Base-by-base conservation (phyloP, 2,888 invertebrate genomes). In the Standfussiana lucernea region DNA sequence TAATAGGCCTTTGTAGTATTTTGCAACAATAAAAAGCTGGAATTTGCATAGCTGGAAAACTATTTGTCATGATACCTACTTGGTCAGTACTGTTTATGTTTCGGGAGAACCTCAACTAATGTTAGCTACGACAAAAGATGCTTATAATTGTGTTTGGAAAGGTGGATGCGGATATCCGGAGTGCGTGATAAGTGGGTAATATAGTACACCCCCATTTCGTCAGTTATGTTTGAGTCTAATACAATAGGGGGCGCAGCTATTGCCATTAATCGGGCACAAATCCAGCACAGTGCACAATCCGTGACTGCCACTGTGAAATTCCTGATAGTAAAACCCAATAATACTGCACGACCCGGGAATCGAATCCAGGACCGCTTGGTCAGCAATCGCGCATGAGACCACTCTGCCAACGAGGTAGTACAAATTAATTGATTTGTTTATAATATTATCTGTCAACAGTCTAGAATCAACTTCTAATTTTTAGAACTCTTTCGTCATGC, bases 1-100 rank as follows among this genome's bases (percentile, higher is more conserved):
- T 78, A 47, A 78, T 72, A 45, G 53, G 21, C 62, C 37, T 70
- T 78, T 80, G 73, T 80, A 37, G 6, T 72, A 28, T 11, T 35
- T 15, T 13, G 0, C 3, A 15, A 64, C 21, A 45, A 37, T 56
- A 56, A 56, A 2, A 15, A 1, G 6, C 24, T 24, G 11, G 5
- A n/a, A 53, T 79, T 53, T 62, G 45, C n/a, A 5, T 24, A 35
- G 1, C 5, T 32, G 64, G n/a, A 56, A 70, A 45, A 32, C 35
- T 11, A 37, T 18, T 28, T 18, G 24, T 42, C 35, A 2, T 40
- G 8, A 7, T n/a, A 8, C 40, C 3, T 50, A 8, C 0, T 32
- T 37, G 21, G 35, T 37, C 18, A 3, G 18, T 21, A 47, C 11
- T 7, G 40, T 24, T 45, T 35, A 11, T 11, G n/a, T 42, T 42